Percentiles rank a stretch among this genome's conserved stretches.
Evolutionary conservation across 2,797 vertebrate species (phyloP).

Genomic region (Kryptopterus vitreolus): DNA sequence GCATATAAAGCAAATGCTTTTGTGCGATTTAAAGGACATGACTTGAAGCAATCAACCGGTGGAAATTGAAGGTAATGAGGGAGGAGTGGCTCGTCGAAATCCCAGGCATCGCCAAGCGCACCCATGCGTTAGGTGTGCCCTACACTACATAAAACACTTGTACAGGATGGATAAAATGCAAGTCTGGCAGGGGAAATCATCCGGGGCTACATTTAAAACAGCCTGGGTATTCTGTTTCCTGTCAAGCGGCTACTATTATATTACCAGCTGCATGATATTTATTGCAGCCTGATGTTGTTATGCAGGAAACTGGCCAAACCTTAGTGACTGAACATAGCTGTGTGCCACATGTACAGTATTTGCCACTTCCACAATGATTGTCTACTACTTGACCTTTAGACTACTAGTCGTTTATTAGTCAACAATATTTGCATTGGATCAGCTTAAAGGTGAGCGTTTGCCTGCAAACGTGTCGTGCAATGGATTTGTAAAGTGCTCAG

Average conservation of each 20-base stretch:
- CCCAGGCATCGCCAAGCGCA: not conserved
- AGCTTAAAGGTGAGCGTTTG: not conserved
- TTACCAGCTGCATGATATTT: not conserved
- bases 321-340: not conserved
- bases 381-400: not conserved
- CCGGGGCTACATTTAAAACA: not conserved
- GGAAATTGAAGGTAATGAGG: slow-evolving; percentile 14
- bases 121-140: not conserved
- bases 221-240: not conserved
- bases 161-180: not conserved
- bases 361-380: not conserved
- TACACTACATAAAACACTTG: not conserved
- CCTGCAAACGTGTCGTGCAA: not conserved
- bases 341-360: not conserved
- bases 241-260: not conserved
- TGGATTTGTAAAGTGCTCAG: not conserved
- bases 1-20: slow-evolving; percentile 25
- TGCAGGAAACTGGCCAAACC: not conserved
- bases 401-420: not conserved
- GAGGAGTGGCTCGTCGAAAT: not conserved
- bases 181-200: slow-evolving; percentile 5
- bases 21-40: slow-evolving; percentile 15
- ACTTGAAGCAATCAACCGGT: not conserved
- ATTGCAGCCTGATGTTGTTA: not conserved
- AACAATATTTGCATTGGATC: not conserved